Conservation (phyloP, 2,888 invertebrate species). For the Trilocha varians region DNA sequence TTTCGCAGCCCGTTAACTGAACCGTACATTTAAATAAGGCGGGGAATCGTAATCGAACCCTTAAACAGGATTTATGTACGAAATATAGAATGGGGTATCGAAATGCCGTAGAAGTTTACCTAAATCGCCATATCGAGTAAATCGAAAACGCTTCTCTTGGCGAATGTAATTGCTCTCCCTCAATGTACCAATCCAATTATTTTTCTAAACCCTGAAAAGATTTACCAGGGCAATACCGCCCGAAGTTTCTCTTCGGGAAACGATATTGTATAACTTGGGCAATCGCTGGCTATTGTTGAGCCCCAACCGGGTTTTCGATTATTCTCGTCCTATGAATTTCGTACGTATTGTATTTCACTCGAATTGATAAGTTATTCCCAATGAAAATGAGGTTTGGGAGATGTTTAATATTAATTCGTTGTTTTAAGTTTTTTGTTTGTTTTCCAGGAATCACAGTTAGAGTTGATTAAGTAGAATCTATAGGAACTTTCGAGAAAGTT, state of each 20-base stretch:
- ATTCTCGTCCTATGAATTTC: neutral
- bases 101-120: conserved; percentile 47
- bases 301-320: neutral
- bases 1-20: conserved; percentile 21
- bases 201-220: conserved; percentile 63
- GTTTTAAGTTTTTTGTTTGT: neutral
- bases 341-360: neutral
- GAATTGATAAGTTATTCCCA: neutral
- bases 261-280: conserved; percentile 44
- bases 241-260: conserved; percentile 48
- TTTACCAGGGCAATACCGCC: conserved; percentile 42
- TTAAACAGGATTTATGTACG: conserved; percentile 44
- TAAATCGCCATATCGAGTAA: conserved; percentile 52
- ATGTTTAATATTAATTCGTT: neutral
- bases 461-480: no score
- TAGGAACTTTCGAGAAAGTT: no score
- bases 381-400: neutral
- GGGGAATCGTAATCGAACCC: conserved; percentile 42
- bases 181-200: conserved; percentile 64
- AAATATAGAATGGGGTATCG: conserved; percentile 42
- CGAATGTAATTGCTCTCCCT: conserved; percentile 63
- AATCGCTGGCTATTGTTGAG: conserved; percentile 15
- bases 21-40: conserved; percentile 40
- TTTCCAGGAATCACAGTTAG: no score
- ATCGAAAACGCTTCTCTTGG: conserved; percentile 54